Evolutionary conservation across 2,888 invertebrate species (phyloP), one percentile per base, ranked within the genome.

Genomic region (Ochropleura leucogaster): DNA sequence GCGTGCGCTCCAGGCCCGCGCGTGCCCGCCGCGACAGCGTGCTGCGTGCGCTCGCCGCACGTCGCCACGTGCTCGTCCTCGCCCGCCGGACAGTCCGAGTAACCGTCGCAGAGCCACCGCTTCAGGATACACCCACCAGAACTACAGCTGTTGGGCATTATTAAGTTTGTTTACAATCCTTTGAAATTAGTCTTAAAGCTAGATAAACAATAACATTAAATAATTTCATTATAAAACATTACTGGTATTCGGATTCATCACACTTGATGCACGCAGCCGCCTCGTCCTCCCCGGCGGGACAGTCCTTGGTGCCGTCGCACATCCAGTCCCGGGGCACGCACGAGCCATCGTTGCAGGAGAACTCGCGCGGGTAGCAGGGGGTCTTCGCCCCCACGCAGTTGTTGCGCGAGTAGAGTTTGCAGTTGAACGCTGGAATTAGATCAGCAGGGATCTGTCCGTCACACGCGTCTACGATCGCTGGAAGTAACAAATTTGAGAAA

Each of bases 261-360:
- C 96, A 96, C 10, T 85, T 82, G 0, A 88, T 82, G 85, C 97
- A 98, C 60, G 96, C 92, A 3, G 92, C 90, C 87, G 92, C 89
- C 88, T 98, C 98, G 84, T 98, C 98, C 47, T 97, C 97, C 0
- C 97, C 97, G 78, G 95, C 96, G 7, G 96, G 92, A 81, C 98
- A 98, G 88, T 98, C 98, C 1, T 92, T 92, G 18, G 96, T 96
- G 4, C 97, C 97, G 84, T 98, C 97, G 87, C 98, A 98, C 65
- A 97, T 93, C 97, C 97, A 97, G 78, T 97, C 97, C 14, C 95
- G 89, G 0, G 97, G 97, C 64, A 97, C 96, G 88, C 97, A 97
- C 10, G 97, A 95, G 0, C 97, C 97, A 84, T 97, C 97, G 0
- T 91, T 89, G 82, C 97, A 97, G 44, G 95, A 91, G 83, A 97